Evolutionary conservation across 2,113 vertebrate species (phyloP).

Genomic region (Erinaceus europaeus): DNA sequence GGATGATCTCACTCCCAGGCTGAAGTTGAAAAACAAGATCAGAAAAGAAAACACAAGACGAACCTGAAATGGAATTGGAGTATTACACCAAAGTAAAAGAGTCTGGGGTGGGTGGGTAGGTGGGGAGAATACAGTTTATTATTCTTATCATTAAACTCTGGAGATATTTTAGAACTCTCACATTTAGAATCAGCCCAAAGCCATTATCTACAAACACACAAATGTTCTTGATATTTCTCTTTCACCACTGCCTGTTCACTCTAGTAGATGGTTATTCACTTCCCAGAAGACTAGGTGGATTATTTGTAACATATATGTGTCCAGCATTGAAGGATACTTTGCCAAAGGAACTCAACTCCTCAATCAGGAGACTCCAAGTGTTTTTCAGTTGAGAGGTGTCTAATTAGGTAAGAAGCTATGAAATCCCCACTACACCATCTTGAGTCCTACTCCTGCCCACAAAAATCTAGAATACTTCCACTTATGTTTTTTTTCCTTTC

Average conservation of each 20-base stretch:
- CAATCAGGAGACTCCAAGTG: neutral
- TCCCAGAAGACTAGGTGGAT: neutral
- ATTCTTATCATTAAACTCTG: too few species aligned
- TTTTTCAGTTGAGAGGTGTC: neutral
- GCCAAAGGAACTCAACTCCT: neutral
- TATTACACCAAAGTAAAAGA: too few species aligned
- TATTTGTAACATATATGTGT: neutral
- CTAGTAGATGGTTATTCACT: neutral
- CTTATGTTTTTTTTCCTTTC: too few species aligned
- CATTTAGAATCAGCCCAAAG: neutral
- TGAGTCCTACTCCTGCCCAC: neutral
- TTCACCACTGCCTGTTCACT: neutral
- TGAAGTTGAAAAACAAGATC: too few species aligned
- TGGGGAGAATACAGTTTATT: too few species aligned
- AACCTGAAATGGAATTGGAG: too few species aligned
- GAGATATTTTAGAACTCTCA: too few species aligned
- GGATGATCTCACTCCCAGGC: too few species aligned
- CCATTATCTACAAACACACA: neutral
- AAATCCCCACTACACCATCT: neutral
- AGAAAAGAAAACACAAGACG: too few species aligned
- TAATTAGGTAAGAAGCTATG: neutral
- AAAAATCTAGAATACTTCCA: neutral
- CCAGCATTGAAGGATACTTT: neutral
- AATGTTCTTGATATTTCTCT: neutral
- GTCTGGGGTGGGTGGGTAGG: too few species aligned